Evolutionary conservation across 2,113 vertebrate species (phyloP).

Genomic region (Chrysemys picta): DNA sequence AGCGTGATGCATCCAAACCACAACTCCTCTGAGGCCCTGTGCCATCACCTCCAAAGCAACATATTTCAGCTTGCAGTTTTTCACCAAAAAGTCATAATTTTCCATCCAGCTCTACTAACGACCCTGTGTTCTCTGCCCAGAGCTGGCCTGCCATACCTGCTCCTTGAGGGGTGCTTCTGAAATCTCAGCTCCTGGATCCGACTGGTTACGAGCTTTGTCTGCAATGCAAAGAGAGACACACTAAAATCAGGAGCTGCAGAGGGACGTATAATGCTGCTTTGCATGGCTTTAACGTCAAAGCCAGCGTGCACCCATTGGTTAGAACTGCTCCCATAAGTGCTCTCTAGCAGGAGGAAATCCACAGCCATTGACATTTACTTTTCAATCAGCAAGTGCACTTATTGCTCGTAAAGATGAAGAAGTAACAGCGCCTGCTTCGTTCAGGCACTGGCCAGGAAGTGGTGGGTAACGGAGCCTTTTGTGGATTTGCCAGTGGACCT

Average conservation of each 20-base stretch:
- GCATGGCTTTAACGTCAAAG: not conserved
- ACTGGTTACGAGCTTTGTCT: constrained; percentile 38
- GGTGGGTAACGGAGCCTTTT: not conserved
- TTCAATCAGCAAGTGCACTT: not conserved
- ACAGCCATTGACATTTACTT: not conserved
- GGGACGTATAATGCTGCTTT: not conserved
- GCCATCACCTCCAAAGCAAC: not conserved
- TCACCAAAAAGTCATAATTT: not conserved
- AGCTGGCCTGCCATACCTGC: constrained; percentile 37
- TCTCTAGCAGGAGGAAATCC: not conserved
- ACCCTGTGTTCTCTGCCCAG: not conserved
- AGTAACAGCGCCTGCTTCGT: not conserved
- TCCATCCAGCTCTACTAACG: not conserved
- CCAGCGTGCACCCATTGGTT: not conserved
- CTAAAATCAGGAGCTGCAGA: not conserved
- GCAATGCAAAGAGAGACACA: not conserved
- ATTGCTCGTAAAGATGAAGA: not conserved
- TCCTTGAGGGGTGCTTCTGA: constrained; percentile 54
- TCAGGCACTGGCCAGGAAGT: not conserved
- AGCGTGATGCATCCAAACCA: too few species aligned
- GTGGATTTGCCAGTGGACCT: not conserved
- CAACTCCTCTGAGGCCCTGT: too few species aligned
- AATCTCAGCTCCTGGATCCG: constrained; percentile 8
- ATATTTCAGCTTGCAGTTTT: not conserved
- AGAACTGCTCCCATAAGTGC: not conserved